Conservation (phyloP, 2,113 vertebrate genomes). For the Phyllopteryx taeniolatus region DNA sequence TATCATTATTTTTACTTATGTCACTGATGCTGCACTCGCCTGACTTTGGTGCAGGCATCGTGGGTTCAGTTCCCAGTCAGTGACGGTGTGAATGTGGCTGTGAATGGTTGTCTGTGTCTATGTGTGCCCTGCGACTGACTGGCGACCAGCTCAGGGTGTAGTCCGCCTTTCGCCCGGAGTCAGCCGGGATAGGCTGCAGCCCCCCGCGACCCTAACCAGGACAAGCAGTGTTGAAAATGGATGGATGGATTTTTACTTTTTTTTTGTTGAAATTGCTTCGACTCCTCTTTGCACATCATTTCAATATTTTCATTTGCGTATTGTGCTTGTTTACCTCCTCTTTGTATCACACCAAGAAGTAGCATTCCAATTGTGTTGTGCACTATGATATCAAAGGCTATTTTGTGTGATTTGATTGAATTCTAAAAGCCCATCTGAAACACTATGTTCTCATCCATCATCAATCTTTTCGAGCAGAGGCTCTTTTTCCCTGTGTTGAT, state of each 20-base stretch:
- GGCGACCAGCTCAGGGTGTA: too few relatives aligned
- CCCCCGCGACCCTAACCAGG: too few relatives aligned
- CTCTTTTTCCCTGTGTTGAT: conserved; percentile 8
- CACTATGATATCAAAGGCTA: neutral
- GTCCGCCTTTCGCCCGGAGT: too few relatives aligned
- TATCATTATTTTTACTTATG: neutral
- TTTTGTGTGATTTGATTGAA: neutral
- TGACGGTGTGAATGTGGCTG: too few relatives aligned
- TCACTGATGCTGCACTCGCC: too few relatives aligned
- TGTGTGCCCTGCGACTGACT: too few relatives aligned
- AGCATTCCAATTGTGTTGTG: neutral
- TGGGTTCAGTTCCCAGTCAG: too few relatives aligned
- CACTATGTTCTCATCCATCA: conserved; percentile 16
- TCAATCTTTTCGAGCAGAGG: conserved; percentile 10
- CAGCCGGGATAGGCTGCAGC: too few relatives aligned
- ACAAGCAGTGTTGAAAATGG: too few relatives aligned
- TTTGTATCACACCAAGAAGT: neutral
- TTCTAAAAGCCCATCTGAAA: conserved; percentile 21
- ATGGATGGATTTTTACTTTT: too few relatives aligned
- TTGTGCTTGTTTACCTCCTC: neutral
- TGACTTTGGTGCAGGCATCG: too few relatives aligned
- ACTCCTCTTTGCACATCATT: neutral
- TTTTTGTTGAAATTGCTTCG: neutral
- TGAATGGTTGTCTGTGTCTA: too few relatives aligned
- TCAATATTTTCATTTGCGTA: neutral